Conservation (phyloP, 2,113 vertebrate species). For the Tonatia bakeri region DNA sequence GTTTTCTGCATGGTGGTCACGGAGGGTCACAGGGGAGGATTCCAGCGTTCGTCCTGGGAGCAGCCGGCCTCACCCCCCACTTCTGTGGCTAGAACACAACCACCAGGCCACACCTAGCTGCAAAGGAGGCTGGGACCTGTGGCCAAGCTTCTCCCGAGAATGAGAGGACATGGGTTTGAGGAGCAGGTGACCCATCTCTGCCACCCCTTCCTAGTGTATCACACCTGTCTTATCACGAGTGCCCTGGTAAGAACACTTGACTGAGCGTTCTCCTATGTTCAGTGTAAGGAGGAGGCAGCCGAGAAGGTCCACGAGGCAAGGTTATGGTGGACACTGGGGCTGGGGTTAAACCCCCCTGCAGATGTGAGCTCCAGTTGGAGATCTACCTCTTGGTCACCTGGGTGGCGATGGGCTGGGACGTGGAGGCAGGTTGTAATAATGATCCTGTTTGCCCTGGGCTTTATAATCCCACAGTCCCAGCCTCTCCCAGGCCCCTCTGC, state of each 20-base stretch:
- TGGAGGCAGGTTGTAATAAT: background rate
- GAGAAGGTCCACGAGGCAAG: background rate
- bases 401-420: background rate
- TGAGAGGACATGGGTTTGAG: background rate
- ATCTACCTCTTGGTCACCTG: background rate
- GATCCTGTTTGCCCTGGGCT: background rate
- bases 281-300: background rate
- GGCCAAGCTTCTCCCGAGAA: background rate
- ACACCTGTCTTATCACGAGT: background rate
- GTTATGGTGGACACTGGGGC: background rate
- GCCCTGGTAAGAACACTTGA: background rate
- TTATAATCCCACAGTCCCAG: background rate
- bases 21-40: background rate
- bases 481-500: background rate
- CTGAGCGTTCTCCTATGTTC: background rate
- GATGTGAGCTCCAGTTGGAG: background rate
- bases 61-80: too few species aligned
- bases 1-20: fast-evolving
- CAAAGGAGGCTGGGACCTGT: background rate
- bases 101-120: background rate
- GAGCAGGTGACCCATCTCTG: background rate
- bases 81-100: background rate
- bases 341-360: background rate
- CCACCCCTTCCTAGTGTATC: background rate
- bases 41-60: background rate